Evolutionary conservation across 2,888 invertebrate genomes (phyloP), one percentile per base, ranked within the genome.

Genomic region (Arrhopalites spinosus): DNA sequence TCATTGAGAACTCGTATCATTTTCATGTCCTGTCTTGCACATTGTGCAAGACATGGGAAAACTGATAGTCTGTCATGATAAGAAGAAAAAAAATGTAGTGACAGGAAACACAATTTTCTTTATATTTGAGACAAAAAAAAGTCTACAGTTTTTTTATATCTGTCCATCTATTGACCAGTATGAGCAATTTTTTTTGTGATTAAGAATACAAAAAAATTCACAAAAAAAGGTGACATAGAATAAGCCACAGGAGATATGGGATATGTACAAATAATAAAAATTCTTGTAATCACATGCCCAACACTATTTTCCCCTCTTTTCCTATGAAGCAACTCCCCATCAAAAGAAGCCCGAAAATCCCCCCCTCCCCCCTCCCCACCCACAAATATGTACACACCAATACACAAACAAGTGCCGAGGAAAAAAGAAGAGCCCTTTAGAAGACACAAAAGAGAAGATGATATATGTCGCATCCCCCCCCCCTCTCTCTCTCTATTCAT

Each of bases 61-160:
- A 59, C 59, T 15, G 50, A 59, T 59, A 25, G 20, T 59, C 8
- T 59, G 13, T 59, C 59, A 25, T 5, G 59, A 59, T 59, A 53
- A 17, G n/a, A n/a, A 53, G 13, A 36, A 36, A 59, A 59, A 59
- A 59, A 11, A 25, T 25, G 23, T 11, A 20, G 8, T 25, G 59
- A 59, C 59, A 59, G 59, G 25, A n/a, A 13, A 50, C 13, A 25
- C 59, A 59, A 59, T 25, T 59, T 59, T 25, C 23, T 59, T 59
- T 56, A 20, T 23, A n/a, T n/a, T n/a, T n/a, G n/a, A n/a, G n/a
- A n/a, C n/a, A n/a, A n/a, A n/a, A n/a, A n/a, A n/a, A n/a, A n/a
- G n/a, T n/a, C n/a, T n/a, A n/a, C n/a, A n/a, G n/a, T n/a, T n/a
- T n/a, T n/a, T n/a, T n/a, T n/a, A n/a, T n/a, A n/a, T n/a, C n/a